Evolutionary conservation across 2,888 invertebrate genomes (phyloP).

Genomic region (Pharmacophagus antenor): DNA sequence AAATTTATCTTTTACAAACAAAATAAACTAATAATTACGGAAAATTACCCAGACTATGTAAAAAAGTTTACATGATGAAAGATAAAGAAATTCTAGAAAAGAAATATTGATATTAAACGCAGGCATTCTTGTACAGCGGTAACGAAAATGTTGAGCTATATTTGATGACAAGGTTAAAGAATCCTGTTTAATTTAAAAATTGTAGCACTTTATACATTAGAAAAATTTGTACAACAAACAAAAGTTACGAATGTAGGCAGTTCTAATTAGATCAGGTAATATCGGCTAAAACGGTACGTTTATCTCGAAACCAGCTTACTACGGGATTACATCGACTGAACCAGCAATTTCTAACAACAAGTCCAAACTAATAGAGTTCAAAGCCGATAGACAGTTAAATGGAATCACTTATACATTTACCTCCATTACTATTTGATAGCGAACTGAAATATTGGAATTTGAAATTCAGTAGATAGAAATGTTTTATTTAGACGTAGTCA

Average conservation of each 20-base stretch:
- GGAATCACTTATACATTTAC: not conserved
- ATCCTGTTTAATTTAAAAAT: too few species aligned
- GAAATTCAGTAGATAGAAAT: not conserved
- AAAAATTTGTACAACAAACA: too few species aligned
- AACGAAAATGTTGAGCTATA: too few species aligned
- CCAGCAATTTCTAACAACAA: slow-evolving; percentile 7
- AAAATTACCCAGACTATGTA: too few species aligned
- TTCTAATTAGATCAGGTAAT: not conserved
- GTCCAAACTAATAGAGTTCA: slow-evolving; percentile 1
- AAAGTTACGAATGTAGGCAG: not conserved
- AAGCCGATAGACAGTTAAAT: not conserved
- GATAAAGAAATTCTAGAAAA: too few species aligned
- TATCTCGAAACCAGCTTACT: slow-evolving; percentile 8
- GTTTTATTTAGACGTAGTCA: not conserved
- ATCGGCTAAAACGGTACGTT: not conserved
- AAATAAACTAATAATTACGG: too few species aligned
- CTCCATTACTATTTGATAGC: not conserved
- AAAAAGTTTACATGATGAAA: too few species aligned
- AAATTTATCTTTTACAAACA: too few species aligned
- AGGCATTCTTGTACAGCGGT: too few species aligned
- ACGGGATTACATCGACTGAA: slow-evolving; percentile 3
- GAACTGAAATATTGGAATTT: not conserved
- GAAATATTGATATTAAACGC: too few species aligned
- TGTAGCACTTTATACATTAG: too few species aligned
- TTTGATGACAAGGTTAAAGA: too few species aligned